Base-by-base conservation (phyloP, 2,888 invertebrate species). In the Tipula confusa region DNA sequence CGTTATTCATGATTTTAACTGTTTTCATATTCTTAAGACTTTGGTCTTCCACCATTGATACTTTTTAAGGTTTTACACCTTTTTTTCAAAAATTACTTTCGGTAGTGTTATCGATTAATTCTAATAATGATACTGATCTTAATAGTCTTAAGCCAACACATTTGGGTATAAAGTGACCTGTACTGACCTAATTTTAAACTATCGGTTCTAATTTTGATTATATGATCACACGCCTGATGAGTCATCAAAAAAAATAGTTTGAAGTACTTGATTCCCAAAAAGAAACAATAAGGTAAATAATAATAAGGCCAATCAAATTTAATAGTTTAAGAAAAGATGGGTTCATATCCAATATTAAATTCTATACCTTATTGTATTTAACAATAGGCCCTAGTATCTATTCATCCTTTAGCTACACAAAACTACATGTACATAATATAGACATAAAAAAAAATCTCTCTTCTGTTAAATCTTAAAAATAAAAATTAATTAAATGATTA, bases 401-500 rank as follows among this genome's bases (percentile, higher is more conserved):
- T 64, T 24, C 64, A 64, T 64, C 64, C 64, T 64, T 64, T 64
- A 18, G 7, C 18, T 24, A 9, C 9, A 64, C 24, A 64, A 64
- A 15, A n/a, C 48, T 18, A 48, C 9, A 48, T 18, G 24, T 2
- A 18, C 11, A 43, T 18, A 18, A 24, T 18, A 18, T 9, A 64
- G 2, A 18, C 5, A 43, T 43, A 43, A 3, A 43, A 15, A 33
- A 24, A 64, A 64, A 24, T 24, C 24, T 24, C 24, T 24, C 24
- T 24, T 11, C 24, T 64, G n/a, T n/a, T 2, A 64, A 64, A 9
- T 24, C 24, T 24, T 64, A 24, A 24, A 64, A 64, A 64, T 64
- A n/a, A n/a, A n/a, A n/a, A n/a, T n/a, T n/a, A 64, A 64, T 64
- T 64, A 64, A 64, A 64, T 64, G 64, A 64, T 64, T 64, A 64